Percentiles rank a stretch among this genome's conserved stretches.
Conservation (phyloP, 2,888 invertebrate genomes). For the Lucinisca nassula region DNA sequence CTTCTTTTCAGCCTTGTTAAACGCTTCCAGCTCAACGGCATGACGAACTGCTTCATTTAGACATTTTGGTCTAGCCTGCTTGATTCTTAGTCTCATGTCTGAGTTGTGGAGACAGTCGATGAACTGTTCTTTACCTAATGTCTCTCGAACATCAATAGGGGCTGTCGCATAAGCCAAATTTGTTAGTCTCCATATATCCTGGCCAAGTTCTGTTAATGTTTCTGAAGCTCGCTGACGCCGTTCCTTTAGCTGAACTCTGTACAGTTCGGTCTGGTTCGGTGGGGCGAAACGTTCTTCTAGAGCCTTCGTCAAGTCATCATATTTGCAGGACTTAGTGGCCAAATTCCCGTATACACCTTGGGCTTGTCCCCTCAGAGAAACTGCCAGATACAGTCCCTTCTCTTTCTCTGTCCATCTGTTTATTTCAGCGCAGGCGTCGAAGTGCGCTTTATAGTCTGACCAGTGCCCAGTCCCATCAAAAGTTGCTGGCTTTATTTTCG, state of each 20-base stretch:
- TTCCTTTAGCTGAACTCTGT: not conserved
- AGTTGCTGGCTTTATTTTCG: not conserved
- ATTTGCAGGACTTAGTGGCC: not conserved
- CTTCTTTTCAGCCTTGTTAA: not conserved
- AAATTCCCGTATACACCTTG: not conserved
- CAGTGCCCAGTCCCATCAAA: not conserved
- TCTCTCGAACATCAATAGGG: not conserved
- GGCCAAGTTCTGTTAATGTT: not conserved
- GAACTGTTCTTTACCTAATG: not conserved
- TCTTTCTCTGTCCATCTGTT: not conserved
- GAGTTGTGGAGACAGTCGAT: not conserved
- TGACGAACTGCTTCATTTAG: not conserved
- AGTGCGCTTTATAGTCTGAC: not conserved
- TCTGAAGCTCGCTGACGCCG: not conserved
- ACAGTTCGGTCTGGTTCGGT: constrained; percentile 1
- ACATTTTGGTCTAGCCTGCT: not conserved
- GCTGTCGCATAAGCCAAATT: not conserved
- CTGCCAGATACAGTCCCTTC: not conserved
- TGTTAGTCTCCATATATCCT: not conserved
- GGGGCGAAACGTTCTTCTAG: not conserved
- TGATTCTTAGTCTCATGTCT: not conserved
- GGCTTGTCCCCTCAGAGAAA: not conserved
- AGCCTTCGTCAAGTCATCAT: not conserved
- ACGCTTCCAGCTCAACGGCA: constrained; percentile 5
- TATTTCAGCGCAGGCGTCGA: not conserved